phyloP scores from a whole-genome alignment of 2,888 invertebrate genomes.

The Microdon myrmicae region DNA sequence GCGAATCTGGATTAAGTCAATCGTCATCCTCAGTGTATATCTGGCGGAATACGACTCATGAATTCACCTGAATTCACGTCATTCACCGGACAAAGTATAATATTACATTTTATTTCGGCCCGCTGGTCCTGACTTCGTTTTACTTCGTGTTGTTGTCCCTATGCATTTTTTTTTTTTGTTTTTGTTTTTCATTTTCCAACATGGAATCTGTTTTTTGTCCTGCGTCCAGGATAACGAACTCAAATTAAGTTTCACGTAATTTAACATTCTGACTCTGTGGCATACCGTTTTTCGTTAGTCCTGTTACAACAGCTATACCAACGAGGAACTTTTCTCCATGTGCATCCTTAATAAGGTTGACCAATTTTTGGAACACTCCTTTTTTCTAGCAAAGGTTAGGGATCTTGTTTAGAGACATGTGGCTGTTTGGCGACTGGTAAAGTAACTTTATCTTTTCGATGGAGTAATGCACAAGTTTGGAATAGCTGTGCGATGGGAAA shows the following conservation, averaged over 20 bases:
- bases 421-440: slow-evolving; percentile 1
- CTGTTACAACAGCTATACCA: too few species aligned
- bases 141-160: background rate
- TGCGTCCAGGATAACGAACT: slow-evolving; percentile 37
- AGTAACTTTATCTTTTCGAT: slow-evolving; percentile 38
- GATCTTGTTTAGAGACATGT: slow-evolving; percentile 1
- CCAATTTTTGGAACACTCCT: background rate
- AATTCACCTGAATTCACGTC: slow-evolving; percentile 14
- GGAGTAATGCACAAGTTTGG: slow-evolving; percentile 24
- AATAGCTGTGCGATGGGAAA: slow-evolving; percentile 5
- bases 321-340: slow-evolving; percentile 30
- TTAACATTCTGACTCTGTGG: slow-evolving; percentile 32
- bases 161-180: background rate
- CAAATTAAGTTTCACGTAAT: slow-evolving; percentile 33
- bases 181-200: background rate
- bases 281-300: slow-evolving; percentile 15
- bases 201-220: slow-evolving; percentile 4
- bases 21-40: slow-evolving; percentile 19
- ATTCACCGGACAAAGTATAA: slow-evolving; percentile 11
- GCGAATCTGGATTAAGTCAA: slow-evolving; percentile 43
- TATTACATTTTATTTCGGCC: slow-evolving; percentile 17
- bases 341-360: slow-evolving; percentile 15
- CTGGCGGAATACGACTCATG: slow-evolving; percentile 18
- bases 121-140: background rate
- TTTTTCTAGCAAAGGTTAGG: background rate